Evolutionary conservation across 2,113 vertebrate species (phyloP).

Genomic region (Desmodus rotundus): DNA sequence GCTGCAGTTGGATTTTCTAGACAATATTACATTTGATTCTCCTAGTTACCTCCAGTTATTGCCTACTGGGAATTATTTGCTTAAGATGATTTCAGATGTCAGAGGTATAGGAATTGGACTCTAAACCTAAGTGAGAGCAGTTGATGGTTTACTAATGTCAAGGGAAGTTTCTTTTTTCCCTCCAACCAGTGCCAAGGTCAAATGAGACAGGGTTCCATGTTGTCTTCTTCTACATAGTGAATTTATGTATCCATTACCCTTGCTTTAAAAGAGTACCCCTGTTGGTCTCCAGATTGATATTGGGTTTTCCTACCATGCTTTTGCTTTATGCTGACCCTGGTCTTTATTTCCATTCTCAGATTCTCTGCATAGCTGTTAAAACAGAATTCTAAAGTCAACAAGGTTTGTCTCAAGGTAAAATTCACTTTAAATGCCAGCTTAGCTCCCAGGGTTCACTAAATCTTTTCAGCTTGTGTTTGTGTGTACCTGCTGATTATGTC

Average conservation of each 20-base stretch:
- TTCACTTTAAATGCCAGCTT: neutral
- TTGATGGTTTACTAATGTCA: neutral
- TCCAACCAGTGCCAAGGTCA: neutral
- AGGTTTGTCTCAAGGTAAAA: neutral
- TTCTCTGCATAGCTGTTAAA: neutral
- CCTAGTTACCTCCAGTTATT: neutral
- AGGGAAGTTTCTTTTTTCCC: neutral
- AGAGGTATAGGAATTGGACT: neutral
- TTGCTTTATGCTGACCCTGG: no score
- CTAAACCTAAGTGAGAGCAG: neutral
- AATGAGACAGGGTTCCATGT: neutral
- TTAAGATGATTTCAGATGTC: neutral
- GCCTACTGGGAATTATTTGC: neutral
- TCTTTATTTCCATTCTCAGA: neutral
- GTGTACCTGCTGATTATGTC: neutral
- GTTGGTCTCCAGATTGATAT: neutral
- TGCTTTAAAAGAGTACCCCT: neutral
- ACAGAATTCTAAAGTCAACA: neutral
- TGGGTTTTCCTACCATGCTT: neutral
- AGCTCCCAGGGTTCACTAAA: neutral
- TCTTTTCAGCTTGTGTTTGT: neutral
- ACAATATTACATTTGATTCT: neutral
- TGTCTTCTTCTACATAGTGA: neutral
- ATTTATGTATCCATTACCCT: neutral
- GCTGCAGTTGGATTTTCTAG: neutral